These are phyloP conservation scores for Drosophila watanabei DNA, from an alignment of 1,140 invertebrate species.

Conservation along the genomic window DNA sequence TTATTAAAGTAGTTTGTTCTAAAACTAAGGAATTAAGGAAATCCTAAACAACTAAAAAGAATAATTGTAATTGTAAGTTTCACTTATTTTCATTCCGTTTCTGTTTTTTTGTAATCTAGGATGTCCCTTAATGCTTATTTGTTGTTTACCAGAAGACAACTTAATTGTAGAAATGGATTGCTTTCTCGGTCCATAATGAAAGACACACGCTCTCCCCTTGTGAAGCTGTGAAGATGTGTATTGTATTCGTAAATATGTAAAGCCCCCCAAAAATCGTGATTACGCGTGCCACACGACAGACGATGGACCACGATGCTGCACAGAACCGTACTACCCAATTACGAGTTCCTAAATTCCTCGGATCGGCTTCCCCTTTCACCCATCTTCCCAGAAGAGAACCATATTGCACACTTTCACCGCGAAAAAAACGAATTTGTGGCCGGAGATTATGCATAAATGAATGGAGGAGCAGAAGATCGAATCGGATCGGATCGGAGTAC, in stretches of 20 bases:
- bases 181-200: conserved; percentile 64
- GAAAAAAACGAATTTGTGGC: conserved; percentile 63
- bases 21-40: neutral
- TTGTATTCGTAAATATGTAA: conserved; percentile 25
- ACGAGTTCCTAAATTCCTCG: conserved; percentile 35
- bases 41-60: neutral
- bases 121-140: conserved; percentile 5
- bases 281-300: conserved; percentile 65
- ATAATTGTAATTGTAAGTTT: too few species aligned
- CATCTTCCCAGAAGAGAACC: conserved; percentile 23
- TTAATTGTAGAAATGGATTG: conserved; percentile 43
- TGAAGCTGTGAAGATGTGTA: conserved; percentile 18
- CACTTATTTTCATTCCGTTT: neutral
- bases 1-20: neutral
- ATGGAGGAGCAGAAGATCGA: conserved; percentile 39
- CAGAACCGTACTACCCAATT: conserved; percentile 16
- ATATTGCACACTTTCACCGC: conserved; percentile 76
- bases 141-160: conserved; percentile 10
- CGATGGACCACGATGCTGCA: conserved; percentile 7
- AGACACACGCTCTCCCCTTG: conserved; percentile 40
- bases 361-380: neutral
- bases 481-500: conserved; percentile 13
- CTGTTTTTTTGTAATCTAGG: neutral
- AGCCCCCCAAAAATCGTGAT: conserved; percentile 44
- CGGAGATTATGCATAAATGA: conserved; percentile 67